Percentiles rank a stretch among this genome's conserved stretches.
Conservation (phyloP, 2,113 vertebrate genomes). For the Notothenia coriiceps region DNA sequence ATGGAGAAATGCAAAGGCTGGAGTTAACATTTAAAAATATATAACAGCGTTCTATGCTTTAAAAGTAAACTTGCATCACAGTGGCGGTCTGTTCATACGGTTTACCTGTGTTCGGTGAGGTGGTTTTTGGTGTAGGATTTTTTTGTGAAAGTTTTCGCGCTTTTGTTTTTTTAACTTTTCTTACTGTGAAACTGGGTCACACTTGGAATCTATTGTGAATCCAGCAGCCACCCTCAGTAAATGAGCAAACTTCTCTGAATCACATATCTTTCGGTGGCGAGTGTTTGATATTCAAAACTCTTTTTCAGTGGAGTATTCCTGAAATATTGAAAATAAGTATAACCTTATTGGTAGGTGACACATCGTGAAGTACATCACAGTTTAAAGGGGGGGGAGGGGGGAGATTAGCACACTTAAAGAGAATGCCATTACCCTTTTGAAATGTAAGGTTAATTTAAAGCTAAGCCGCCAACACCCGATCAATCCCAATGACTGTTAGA, state of each 20-base stretch:
- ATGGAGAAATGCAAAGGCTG: constrained; percentile 11
- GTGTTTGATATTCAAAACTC: constrained; percentile 45
- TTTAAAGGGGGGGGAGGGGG: constrained; percentile 31
- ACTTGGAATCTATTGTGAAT: constrained; percentile 46
- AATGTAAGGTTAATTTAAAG: constrained; percentile 54
- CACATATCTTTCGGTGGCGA: constrained; percentile 28
- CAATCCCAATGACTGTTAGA: constrained; percentile 22
- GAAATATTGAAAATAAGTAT: constrained; percentile 23
- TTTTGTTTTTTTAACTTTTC: background rate
- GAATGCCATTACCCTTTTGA: constrained; percentile 41
- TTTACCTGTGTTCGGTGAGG: background rate
- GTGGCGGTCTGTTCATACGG: background rate
- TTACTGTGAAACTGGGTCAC: constrained; percentile 49
- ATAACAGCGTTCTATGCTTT: constrained; percentile 5
- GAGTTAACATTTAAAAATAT: background rate
- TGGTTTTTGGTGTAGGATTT: background rate
- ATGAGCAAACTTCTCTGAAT: constrained; percentile 38
- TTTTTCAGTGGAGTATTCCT: constrained; percentile 29
- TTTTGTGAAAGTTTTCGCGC: constrained; percentile 5
- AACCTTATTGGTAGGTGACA: constrained; percentile 31
- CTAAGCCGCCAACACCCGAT: constrained; percentile 20
- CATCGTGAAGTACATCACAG: constrained; percentile 20
- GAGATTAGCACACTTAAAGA: constrained; percentile 38
- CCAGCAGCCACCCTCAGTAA: constrained; percentile 25
- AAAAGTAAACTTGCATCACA: background rate